Evolutionary conservation across 2,888 invertebrate species (phyloP), one percentile per base, ranked within the genome.

Genomic region (Therioaphis trifolii): DNA sequence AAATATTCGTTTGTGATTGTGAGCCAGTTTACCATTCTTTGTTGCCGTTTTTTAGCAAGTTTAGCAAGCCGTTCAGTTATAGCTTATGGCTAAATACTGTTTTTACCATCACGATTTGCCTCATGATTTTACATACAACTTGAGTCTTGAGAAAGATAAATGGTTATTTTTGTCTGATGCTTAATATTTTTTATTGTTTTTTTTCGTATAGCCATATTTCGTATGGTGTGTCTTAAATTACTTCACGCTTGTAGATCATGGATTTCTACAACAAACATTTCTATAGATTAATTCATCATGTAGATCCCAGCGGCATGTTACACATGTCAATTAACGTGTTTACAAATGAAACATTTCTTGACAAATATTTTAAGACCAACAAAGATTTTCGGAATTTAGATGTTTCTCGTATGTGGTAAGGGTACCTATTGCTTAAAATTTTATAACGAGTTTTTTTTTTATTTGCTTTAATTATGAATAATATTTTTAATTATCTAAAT

Each of bases 201-300:
- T n/a, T n/a, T n/a, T n/a, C n/a, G n/a, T n/a, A n/a, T n/a, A n/a
- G n/a, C n/a, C n/a, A n/a, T n/a, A n/a, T n/a, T n/a, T n/a, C n/a
- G n/a, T n/a, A n/a, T n/a, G n/a, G n/a, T n/a, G n/a, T n/a, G n/a
- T n/a, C n/a, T n/a, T n/a, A n/a, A n/a, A n/a, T n/a, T n/a, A n/a
- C n/a, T n/a, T n/a, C n/a, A 18, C 18, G 49, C 15, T 4, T 49
- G 49, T 12, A 12, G n/a, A 74, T 29, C 15, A 78, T 80, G 80
- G 71, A 80, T 46, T 80, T 80, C 24, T 80, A 46, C 18, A 80
- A 80, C 40, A 61, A 46, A 61, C 14, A 61, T 49, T 80, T 71
- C 12, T 15, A 80, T 27, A 71, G 5, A 29, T 21, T 61, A 3
- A 49, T 61, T 15, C 15, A 29, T 18, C 29, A 21, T 43, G 4